Evolutionary conservation across 2,797 vertebrate species (phyloP).

Genomic region (Smutsia gigantea): DNA sequence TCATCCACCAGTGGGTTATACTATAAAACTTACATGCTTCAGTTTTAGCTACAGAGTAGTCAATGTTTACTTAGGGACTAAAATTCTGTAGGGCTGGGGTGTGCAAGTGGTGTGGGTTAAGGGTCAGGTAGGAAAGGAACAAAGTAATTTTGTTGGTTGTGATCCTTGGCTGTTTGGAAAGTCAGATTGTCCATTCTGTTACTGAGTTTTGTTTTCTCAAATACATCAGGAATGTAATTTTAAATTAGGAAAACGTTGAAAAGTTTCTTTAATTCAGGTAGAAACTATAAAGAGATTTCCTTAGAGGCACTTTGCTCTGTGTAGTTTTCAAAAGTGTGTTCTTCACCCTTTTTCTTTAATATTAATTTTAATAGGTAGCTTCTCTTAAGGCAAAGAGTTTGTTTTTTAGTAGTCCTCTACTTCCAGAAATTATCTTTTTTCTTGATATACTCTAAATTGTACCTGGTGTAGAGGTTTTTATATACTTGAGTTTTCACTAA

Average conservation of each 20-base stretch:
- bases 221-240: neutral
- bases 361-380: neutral
- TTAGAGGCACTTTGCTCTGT: slow-evolving; percentile 18
- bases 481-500: slow-evolving; percentile 32
- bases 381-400: neutral
- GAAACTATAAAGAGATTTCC: neutral
- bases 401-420: neutral
- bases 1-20: neutral
- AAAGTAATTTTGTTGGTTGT: slow-evolving; percentile 28
- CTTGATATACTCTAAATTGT: neutral
- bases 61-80: neutral
- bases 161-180: slow-evolving; percentile 39
- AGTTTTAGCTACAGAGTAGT: slow-evolving; percentile 37
- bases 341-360: neutral
- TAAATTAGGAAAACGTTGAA: slow-evolving; percentile 12
- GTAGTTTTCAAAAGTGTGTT: neutral
- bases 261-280: neutral
- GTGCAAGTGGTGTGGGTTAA: neutral
- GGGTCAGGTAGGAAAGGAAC: slow-evolving; percentile 29
- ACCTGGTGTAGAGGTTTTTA: slow-evolving; percentile 10
- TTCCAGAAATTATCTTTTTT: slow-evolving; percentile 4
- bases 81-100: slow-evolving; percentile 36
- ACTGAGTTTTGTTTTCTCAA: slow-evolving; percentile 15
- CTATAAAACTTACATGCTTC: neutral
- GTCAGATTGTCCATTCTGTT: slow-evolving; percentile 9